Evolutionary conservation across 64 coral and sea anemone genomes (phyloP).

Genomic region (Pachyseris speciosa): DNA sequence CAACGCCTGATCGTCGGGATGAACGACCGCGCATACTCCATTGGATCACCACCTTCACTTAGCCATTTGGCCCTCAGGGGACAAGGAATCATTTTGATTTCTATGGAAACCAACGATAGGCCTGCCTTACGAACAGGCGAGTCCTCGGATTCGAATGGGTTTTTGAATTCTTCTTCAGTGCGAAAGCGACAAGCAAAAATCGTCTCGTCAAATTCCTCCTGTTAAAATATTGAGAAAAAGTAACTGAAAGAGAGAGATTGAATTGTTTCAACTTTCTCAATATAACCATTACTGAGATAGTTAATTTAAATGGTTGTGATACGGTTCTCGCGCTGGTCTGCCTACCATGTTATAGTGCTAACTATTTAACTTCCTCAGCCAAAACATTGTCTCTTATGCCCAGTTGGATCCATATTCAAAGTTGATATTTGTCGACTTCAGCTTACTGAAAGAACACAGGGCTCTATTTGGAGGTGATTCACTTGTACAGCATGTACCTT

Average conservation of each 20-base stretch:
- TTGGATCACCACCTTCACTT: constrained; percentile 60
- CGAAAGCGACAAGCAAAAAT: constrained; percentile 42
- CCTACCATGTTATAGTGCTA: too few relatives aligned
- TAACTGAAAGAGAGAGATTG: not conserved
- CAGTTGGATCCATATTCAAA: too few relatives aligned
- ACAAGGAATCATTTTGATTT: constrained; percentile 61
- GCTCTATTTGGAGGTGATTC: too few relatives aligned
- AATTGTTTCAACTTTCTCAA: not conserved
- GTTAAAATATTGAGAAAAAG: not conserved
- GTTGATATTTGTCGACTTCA: too few relatives aligned
- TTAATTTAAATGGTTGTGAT: too few relatives aligned
- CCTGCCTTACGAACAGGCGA: constrained; percentile 65
- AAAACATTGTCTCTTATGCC: too few relatives aligned
- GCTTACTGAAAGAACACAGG: too few relatives aligned
- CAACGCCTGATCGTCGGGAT: constrained; percentile 43
- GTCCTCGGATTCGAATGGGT: constrained; percentile 47
- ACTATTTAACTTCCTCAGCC: too few relatives aligned
- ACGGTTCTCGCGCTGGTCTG: too few relatives aligned
- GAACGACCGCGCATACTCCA: constrained; percentile 34
- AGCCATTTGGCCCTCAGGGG: constrained; percentile 67
- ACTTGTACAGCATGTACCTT: too few relatives aligned
- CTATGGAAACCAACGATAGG: constrained; percentile 73
- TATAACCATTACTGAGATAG: not conserved
- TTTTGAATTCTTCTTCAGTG: constrained; percentile 67
- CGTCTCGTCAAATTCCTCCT: constrained; percentile 75